Evolutionary conservation across 2,888 invertebrate genomes (phyloP), one percentile per base, ranked within the genome.

Genomic region (Spisula solida): DNA sequence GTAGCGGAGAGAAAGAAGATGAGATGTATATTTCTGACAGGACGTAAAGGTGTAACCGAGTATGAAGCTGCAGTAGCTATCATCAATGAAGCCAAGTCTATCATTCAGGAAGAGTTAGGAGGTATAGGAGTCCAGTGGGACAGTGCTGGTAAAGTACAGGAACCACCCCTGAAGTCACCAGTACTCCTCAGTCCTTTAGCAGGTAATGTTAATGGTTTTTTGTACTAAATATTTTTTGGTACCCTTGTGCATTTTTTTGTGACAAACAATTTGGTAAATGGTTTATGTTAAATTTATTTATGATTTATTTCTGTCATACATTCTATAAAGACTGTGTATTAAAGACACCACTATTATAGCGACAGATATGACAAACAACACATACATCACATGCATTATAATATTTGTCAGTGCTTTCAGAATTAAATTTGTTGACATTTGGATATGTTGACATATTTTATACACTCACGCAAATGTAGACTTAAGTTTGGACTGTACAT

Each of bases 51-150:
- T 55, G 96, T 99, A 93, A 98, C 98, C 0, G 98, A 98, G 85
- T 97, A 97, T 86, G 98, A 99, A 97, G 99, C 99, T 8, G 98
- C 99, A 5, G 97, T 97, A 89, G 97, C 98, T 93, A 97, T 99
- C 31, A 98, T 99, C 31, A 95, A 97, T 29, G 98, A 98, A 97
- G 99, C 99, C 47, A 97, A 98, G 95, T 97, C 97, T 93, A 97
- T 97, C 88, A 96, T 98, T 12, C 97, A 97, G 96, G 97, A 95
- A 16, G 96, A 96, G 88, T 92, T 96, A 8, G 95, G 95, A 2
- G 94, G 94, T 51, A 86, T 95, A 34, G 96, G 95, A 12, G 94
- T 96, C 70, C 89, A 94, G 91, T 96, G 96, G 96, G 81, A 80
- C 34, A n/a, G 60, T 12, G 81, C 16, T 10, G 85, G 81, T 18